A percentile compares a stretch with the other conserved stretches of the same genome.
Evolutionary conservation across 1,140 invertebrate genomes (phyloP).

Genomic region (Sycophila sp.): DNA sequence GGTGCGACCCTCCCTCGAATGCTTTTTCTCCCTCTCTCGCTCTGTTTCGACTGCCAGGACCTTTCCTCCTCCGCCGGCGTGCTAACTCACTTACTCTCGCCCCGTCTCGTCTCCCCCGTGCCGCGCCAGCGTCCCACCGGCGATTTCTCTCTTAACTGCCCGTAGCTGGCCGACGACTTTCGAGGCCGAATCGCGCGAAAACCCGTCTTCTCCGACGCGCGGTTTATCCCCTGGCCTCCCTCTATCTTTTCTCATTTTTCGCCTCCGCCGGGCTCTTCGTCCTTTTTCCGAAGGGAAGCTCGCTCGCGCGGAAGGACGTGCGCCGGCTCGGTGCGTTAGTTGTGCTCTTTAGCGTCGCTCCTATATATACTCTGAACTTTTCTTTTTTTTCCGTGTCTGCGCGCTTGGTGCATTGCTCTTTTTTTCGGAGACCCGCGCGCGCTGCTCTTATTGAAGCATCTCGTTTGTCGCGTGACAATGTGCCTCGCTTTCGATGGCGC

Average conservation of each 20-base stretch:
- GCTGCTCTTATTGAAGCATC: too few species aligned
- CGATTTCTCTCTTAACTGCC: conserved; percentile 13
- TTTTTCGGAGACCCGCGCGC: too few species aligned
- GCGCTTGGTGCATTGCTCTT: not conserved
- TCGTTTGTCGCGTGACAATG: too few species aligned
- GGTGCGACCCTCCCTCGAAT: not conserved
- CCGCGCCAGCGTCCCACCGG: not conserved
- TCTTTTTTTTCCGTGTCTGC: not conserved
- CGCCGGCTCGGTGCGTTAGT: not conserved
- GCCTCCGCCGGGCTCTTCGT: not conserved
- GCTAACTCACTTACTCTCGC: conserved; percentile 25
- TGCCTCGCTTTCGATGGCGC: too few species aligned
- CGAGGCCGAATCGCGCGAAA: conserved; percentile 1
- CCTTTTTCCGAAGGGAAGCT: not conserved
- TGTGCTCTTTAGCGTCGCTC: not conserved
- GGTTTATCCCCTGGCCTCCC: not conserved
- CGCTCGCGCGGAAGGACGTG: not conserved
- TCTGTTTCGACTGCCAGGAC: conserved; percentile 14
- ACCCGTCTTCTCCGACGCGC: not conserved
- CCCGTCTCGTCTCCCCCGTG: too few species aligned
- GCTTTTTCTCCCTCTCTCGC: conserved; percentile 14
- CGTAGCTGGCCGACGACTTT: not conserved
- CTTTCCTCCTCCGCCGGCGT: not conserved
- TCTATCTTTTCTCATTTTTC: not conserved
- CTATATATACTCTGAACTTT: too few species aligned